A percentile compares a stretch with the other conserved stretches of the same genome.
Evolutionary conservation across 1,140 invertebrate species (phyloP).

Genomic region (Antheraea mylitta): DNA sequence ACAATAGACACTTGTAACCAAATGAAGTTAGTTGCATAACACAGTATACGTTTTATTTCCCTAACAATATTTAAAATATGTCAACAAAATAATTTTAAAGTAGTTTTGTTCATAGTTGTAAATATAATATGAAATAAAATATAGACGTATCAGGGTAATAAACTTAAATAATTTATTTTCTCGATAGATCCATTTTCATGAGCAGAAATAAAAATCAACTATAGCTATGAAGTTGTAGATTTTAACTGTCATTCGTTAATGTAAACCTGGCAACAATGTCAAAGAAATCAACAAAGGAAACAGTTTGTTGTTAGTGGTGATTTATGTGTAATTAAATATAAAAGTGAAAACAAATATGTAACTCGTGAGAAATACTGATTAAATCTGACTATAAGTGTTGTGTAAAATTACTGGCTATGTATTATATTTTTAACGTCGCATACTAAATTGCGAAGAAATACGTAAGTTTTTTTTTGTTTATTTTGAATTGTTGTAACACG

Average conservation of each 20-base stretch:
- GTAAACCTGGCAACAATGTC: background rate
- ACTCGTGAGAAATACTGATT: background rate
- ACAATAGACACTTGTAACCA: background rate
- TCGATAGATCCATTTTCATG: background rate
- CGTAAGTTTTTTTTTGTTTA: slow-evolving; percentile 3
- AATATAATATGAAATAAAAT: background rate
- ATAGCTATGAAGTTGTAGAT: background rate
- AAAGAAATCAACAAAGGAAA: slow-evolving; percentile 1
- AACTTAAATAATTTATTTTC: background rate
- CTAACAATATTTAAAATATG: background rate
- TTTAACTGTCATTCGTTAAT: background rate
- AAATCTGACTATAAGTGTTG: background rate
- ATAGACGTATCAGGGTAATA: background rate
- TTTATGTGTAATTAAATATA: background rate
- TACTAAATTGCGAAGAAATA: background rate
- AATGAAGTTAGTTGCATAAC: background rate
- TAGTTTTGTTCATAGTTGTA: background rate
- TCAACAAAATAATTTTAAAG: background rate
- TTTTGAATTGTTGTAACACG: background rate
- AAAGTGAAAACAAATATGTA: background rate
- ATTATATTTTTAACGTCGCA: background rate
- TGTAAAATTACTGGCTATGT: background rate
- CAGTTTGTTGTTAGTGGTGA: background rate
- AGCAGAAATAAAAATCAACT: background rate
- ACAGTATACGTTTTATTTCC: background rate